Evolutionary conservation across 1,140 invertebrate species (phyloP).

Genomic region (Drosophila ambigua): DNA sequence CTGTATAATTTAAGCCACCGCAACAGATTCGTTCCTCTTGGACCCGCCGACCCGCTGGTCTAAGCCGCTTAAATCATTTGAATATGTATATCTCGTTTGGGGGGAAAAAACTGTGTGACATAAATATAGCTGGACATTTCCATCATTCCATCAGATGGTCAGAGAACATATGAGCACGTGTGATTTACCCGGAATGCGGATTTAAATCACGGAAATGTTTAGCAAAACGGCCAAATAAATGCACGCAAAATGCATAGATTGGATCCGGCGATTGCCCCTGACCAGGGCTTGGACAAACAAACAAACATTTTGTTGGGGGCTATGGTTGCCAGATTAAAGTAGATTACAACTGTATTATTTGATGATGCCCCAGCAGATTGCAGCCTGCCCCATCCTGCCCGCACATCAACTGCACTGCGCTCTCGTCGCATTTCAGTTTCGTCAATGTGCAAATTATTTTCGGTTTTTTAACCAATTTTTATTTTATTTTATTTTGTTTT

Average conservation of each 20-base stretch:
- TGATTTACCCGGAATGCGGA: conserved; percentile 34
- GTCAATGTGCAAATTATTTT: conserved; percentile 54
- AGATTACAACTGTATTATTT: conserved; percentile 73
- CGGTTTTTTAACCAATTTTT: conserved; percentile 35
- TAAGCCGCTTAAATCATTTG: conserved; percentile 73
- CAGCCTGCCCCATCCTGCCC: conserved; percentile 24
- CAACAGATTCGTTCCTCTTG: conserved; percentile 39
- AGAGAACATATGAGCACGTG: conserved; percentile 23
- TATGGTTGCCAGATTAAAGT: conserved; percentile 54
- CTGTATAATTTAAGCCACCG: conserved; percentile 56
- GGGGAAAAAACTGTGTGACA: conserved; percentile 33
- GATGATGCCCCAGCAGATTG: conserved; percentile 50
- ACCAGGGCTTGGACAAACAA: conserved; percentile 9
- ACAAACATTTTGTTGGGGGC: conserved; percentile 50
- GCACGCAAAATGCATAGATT: conserved; percentile 29
- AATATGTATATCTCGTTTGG: conserved; percentile 18
- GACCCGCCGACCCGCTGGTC: conserved; percentile 46
- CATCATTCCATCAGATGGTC: conserved; percentile 39
- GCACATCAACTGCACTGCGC: not conserved
- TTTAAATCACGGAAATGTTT: conserved; percentile 64
- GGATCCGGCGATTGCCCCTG: not conserved
- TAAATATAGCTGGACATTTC: conserved; percentile 58
- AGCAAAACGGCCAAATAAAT: conserved; percentile 69
- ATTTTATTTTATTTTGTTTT: conserved; percentile 26
- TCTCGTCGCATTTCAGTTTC: conserved; percentile 37